These are phyloP conservation scores for Anolis sagrei DNA, from an alignment of 2,113 vertebrate genomes.

Conservation along the genomic window DNA sequence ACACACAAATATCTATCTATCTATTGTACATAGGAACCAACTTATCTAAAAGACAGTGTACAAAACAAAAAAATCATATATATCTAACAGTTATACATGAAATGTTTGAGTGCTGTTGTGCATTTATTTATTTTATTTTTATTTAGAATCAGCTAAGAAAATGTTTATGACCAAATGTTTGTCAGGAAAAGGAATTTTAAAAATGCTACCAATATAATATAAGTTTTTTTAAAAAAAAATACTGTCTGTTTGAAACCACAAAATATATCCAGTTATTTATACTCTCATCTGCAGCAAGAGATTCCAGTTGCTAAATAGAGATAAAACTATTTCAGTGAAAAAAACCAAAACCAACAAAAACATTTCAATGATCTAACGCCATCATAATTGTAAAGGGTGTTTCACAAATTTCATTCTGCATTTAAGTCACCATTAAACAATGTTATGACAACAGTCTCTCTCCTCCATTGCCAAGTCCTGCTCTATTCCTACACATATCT, in stretches of 20 bases:
- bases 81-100: background rate
- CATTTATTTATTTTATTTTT: background rate
- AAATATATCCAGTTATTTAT: background rate
- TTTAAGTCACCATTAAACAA: too few relatives aligned
- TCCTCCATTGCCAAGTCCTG: too few relatives aligned
- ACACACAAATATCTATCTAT: background rate
- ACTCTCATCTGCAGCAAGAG: background rate
- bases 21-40: background rate
- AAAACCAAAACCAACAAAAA: too few relatives aligned
- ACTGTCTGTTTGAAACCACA: background rate
- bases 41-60: background rate
- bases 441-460: too few relatives aligned
- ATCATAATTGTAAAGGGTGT: background rate
- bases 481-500: too few relatives aligned
- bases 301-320: background rate
- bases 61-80: background rate
- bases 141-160: background rate
- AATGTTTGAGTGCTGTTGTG: background rate
- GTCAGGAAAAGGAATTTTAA: background rate
- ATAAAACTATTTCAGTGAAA: background rate
- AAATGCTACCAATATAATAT: background rate
- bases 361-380: background rate
- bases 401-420: too few relatives aligned
- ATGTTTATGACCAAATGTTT: too few relatives aligned
- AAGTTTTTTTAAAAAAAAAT: background rate